A percentile compares a stretch with the other conserved stretches of the same genome.
These are phyloP conservation scores for Elysia chlorotica DNA, from an alignment of 1,140 invertebrate species.

Conservation along the genomic window DNA sequence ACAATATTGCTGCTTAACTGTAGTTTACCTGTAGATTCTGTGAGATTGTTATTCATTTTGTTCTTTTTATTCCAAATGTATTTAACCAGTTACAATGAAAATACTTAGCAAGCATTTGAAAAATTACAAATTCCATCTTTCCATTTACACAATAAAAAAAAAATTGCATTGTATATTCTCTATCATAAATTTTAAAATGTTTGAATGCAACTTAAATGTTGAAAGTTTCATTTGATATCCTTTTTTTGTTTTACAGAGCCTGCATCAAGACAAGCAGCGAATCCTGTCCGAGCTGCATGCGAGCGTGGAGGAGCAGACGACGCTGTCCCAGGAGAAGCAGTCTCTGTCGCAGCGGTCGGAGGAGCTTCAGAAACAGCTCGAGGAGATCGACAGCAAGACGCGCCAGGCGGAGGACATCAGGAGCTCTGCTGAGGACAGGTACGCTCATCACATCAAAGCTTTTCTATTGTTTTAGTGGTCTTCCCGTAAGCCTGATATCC, in stretches of 20 bases:
- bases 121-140: too few relatives aligned
- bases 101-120: too few relatives aligned
- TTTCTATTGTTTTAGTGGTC: background rate
- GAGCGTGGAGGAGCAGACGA: constrained; percentile 9
- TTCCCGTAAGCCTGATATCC: background rate
- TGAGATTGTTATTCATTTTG: too few relatives aligned
- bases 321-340: constrained; percentile 36
- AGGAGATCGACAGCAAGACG: constrained; percentile 46
- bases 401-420: constrained; percentile 41
- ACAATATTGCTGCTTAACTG: too few relatives aligned
- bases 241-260: constrained; percentile 22
- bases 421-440: constrained; percentile 45
- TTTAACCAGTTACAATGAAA: background rate
- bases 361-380: constrained; percentile 32
- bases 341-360: constrained; percentile 35
- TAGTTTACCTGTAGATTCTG: too few relatives aligned
- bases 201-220: background rate
- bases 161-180: background rate
- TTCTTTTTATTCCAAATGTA: background rate
- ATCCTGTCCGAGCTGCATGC: constrained; percentile 17
- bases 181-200: background rate
- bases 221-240: background rate
- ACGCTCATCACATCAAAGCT: background rate
- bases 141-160: background rate
- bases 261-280: constrained; percentile 23